Evolutionary conservation across 53 echinoderm and acorn worm species (phyloP).

Genomic region (Zoroaster sp.): DNA sequence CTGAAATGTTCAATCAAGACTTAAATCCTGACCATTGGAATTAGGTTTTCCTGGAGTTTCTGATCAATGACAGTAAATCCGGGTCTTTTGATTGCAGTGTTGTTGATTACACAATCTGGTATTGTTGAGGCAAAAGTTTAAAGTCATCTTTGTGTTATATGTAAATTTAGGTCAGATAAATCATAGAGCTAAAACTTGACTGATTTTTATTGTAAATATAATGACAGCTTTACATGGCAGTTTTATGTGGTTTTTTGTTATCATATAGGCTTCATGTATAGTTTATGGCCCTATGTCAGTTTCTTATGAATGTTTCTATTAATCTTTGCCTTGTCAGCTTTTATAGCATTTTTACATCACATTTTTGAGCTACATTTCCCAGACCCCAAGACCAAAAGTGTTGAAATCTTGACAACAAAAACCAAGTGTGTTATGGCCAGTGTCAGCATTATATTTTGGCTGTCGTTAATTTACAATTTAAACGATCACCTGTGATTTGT

Average conservation of each 20-base stretch:
- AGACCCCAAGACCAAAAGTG: background rate
- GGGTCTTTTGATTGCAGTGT: too few relatives aligned
- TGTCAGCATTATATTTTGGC: constrained; percentile 8
- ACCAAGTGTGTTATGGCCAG: constrained; percentile 21
- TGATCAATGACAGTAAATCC: too few relatives aligned
- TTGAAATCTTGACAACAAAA: background rate
- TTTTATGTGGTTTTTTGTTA: too few relatives aligned
- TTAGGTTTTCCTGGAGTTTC: too few relatives aligned
- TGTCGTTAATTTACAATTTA: constrained; percentile 37
- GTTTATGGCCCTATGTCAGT: constrained; percentile 7
- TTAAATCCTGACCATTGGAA: too few relatives aligned
- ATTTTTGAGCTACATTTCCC: background rate
- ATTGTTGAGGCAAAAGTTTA: too few relatives aligned
- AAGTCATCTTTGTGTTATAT: too few relatives aligned
- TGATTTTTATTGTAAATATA: background rate
- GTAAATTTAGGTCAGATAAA: too few relatives aligned
- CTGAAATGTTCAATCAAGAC: too few relatives aligned
- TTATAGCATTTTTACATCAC: background rate
- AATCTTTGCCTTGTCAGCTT: background rate
- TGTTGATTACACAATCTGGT: too few relatives aligned
- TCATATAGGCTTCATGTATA: too few relatives aligned
- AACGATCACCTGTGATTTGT: constrained; percentile 6
- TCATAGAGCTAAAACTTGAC: too few relatives aligned
- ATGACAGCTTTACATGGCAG: background rate
- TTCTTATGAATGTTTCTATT: background rate